Base-by-base conservation (phyloP, 1,140 invertebrate genomes). In the Homarus americanus region DNA sequence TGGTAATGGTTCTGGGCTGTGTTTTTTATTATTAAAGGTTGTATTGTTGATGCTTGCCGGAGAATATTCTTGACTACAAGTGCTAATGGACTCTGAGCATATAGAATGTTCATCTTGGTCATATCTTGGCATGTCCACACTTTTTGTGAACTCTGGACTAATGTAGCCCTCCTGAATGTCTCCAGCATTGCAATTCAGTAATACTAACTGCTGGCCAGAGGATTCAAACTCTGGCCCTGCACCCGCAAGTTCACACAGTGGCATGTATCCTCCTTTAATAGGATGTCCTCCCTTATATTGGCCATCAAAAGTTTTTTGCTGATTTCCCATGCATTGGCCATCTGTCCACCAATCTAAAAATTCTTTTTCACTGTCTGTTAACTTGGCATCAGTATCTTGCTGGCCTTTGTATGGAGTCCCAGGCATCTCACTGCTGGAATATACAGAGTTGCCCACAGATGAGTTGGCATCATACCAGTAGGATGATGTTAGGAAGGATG, bases 381-480 rank as follows among this genome's bases (percentile, higher is more conserved):
- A 28, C 40, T 82, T 82, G 53, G 66, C 24, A 34, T 89, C 76
- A 10, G 44, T 44, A 32, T 87, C 72, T 1, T 73, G 72, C 24
- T 58, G 44, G 20, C 38, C 34, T 20, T 78, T 58, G 15, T 53
- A 36, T 17, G 72, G 32, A 32, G 44, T 15, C 17, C 58, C 73
- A 0, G 38, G 84, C 41, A 15, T 58, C 38, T 87, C 73, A n/a
- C 15, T 63, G 73, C 36, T 28, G 32, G 87, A 66, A 40, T 82
- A 89, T 28, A 89, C 36, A 53, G 38, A 73, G 78, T 38, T 89
- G 78, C 78, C 78, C 53, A 89, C 79, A 5, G 87, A 49, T n/a
- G 87, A 82, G 40, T 89, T 78, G 44, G 87, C 87, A 49, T 89
- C 78, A 34, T 89, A 89, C 87, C 87, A 89, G 63, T 72, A 82